phyloP scores from a whole-genome alignment of 2,113 vertebrate species.

The Promerops cafer region DNA sequence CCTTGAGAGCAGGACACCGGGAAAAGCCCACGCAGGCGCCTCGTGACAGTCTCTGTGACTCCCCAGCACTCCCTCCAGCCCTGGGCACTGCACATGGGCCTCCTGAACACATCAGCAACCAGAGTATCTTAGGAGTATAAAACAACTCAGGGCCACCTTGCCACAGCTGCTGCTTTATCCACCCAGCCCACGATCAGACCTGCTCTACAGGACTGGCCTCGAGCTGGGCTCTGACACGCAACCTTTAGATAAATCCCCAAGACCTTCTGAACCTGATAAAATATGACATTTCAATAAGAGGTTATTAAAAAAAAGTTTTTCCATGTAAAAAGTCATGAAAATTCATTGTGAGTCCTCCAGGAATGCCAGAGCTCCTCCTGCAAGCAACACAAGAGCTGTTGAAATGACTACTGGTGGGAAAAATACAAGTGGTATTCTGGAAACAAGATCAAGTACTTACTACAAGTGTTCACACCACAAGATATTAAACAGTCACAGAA shows the following conservation, averaged over 20 bases:
- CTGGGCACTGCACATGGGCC: not conserved
- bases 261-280: not conserved
- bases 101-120: not conserved
- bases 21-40: not conserved
- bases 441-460: not conserved
- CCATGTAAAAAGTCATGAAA: not conserved
- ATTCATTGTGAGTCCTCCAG: not conserved
- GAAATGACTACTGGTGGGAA: not conserved
- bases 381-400: not conserved
- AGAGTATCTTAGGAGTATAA: not conserved
- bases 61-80: not conserved
- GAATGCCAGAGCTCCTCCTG: not conserved
- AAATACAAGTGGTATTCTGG: not conserved
- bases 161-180: not conserved
- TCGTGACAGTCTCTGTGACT: fast-evolving
- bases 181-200: not conserved
- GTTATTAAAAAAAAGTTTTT: not conserved
- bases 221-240: not conserved
- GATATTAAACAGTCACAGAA: not conserved
- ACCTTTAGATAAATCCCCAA: not conserved
- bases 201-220: not conserved
- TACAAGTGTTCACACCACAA: not conserved
- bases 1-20: not conserved
- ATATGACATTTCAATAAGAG: not conserved
- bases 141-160: not conserved